phyloP scores from a whole-genome alignment of 1,140 invertebrate genomes.

The Idris sp. region DNA sequence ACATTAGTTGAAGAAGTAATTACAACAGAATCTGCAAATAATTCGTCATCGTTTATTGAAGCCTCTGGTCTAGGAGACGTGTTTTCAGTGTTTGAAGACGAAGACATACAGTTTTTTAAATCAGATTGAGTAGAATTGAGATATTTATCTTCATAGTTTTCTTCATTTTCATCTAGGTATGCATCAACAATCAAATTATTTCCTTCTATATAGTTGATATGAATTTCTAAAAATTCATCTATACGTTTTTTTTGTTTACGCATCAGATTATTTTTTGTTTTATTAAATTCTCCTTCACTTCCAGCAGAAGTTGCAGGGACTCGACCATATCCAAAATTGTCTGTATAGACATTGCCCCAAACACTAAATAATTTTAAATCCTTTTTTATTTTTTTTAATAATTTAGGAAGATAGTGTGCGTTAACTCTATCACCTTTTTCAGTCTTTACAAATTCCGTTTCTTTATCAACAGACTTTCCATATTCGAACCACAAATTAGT shows the following conservation, averaged over 20 bases:
- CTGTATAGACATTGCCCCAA: not conserved
- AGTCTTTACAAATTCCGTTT: not conserved
- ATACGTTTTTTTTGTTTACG: not conserved
- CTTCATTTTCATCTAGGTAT: not conserved
- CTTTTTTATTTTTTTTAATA: not conserved
- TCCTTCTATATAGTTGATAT: not conserved
- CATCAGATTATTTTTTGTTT: not conserved
- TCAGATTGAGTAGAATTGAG: too few species aligned
- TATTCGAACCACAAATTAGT: not conserved
- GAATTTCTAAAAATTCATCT: not conserved
- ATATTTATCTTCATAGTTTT: not conserved
- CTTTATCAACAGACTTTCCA: not conserved
- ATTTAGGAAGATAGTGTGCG: not conserved
- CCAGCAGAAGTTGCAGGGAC: not conserved
- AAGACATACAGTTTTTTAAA: too few species aligned
- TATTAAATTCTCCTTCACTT: conserved; percentile 2
- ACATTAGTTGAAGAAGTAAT: too few species aligned
- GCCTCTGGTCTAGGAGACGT: too few species aligned
- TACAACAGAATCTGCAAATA: too few species aligned
- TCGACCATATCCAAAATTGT: not conserved
- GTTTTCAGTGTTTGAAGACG: too few species aligned
- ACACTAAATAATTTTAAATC: not conserved
- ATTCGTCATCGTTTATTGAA: too few species aligned
- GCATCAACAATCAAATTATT: not conserved
- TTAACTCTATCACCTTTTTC: not conserved